A percentile compares a stretch with the other conserved stretches of the same genome.
Evolutionary conservation across 2,888 invertebrate species (phyloP).

Genomic region (Chaitophorus viminalis): DNA sequence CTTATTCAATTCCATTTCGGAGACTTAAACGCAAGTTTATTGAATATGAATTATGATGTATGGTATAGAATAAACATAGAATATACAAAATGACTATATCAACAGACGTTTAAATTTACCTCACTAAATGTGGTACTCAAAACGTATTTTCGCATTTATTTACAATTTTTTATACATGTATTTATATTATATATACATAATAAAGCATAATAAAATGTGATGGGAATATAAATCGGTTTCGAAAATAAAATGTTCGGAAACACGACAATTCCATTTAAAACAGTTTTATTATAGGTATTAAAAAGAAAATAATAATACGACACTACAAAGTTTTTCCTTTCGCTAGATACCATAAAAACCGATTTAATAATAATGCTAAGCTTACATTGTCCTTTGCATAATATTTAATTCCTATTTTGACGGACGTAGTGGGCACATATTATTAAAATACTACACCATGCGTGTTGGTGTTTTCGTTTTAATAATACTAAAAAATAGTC

Average conservation of each 20-base stretch:
- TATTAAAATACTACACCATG: not conserved
- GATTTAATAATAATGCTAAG: not conserved
- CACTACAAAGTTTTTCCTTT: not conserved
- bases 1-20: not conserved
- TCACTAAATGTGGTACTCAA: too few relatives aligned
- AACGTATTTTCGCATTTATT: too few relatives aligned
- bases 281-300: not conserved
- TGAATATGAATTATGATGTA: not conserved
- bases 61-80: not conserved
- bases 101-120: not conserved
- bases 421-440: not conserved
- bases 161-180: too few relatives aligned
- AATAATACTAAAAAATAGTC: not conserved
- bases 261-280: not conserved
- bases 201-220: not conserved
- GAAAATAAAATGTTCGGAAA: not conserved
- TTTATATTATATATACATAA: not conserved
- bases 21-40: constrained; percentile 14
- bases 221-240: not conserved
- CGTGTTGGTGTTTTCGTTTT: not conserved
- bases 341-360: not conserved
- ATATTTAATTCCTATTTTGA: not conserved
- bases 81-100: not conserved
- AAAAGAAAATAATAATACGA: not conserved
- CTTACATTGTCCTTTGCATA: not conserved